Conservation (phyloP, 2,888 invertebrate species). For the Nemotelus pantherinus region DNA sequence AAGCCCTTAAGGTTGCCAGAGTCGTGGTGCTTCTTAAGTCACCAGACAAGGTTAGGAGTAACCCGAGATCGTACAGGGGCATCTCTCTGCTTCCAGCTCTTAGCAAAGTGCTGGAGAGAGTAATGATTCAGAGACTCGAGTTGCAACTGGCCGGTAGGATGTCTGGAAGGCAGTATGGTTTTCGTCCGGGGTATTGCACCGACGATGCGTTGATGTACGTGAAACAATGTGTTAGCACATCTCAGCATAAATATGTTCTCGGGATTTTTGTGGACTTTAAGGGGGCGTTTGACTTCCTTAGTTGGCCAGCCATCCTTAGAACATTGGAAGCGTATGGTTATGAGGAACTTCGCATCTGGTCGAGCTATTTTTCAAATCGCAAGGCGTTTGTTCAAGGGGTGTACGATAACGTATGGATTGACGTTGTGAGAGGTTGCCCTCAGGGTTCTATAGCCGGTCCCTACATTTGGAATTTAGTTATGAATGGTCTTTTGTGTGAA, state of each 20-base stretch:
- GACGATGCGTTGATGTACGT: background rate
- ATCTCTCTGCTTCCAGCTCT: background rate
- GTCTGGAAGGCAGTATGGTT: background rate
- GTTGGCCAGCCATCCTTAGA: background rate
- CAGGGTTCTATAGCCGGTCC: conserved; percentile 12
- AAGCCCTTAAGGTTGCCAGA: too few relatives aligned
- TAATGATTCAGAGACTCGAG: background rate
- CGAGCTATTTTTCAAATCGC: background rate
- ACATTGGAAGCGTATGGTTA: background rate
- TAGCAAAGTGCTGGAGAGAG: conserved; percentile 1
- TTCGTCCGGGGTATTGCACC: background rate
- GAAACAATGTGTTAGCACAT: background rate
- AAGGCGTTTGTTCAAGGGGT: background rate
- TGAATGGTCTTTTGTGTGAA: background rate
- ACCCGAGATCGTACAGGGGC: background rate
- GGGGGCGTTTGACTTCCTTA: background rate
- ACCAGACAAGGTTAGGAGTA: background rate
- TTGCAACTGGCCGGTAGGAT: background rate
- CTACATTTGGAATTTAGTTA: conserved; percentile 18
- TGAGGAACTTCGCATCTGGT: background rate
- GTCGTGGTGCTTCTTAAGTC: background rate
- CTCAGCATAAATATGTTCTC: background rate
- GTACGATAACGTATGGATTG: background rate
- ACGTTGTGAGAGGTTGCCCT: background rate
- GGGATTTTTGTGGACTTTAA: conserved; percentile 1